phyloP scores from a whole-genome alignment of 2,113 vertebrate species.

The Lepidothrix coronata region DNA sequence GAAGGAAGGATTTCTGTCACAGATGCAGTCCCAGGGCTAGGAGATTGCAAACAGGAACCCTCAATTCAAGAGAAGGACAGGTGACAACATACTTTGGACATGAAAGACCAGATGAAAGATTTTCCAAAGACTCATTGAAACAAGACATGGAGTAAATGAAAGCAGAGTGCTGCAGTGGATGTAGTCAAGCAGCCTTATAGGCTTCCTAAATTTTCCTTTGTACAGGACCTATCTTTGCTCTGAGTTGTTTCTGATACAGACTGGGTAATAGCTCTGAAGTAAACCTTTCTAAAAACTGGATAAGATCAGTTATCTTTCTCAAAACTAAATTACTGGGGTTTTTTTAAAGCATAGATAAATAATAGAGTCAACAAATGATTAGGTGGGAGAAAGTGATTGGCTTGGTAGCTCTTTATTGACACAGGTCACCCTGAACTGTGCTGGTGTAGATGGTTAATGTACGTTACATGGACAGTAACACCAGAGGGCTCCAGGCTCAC shows the following conservation, averaged over 20 bases:
- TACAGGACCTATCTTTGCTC: neutral
- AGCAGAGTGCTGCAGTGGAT: neutral
- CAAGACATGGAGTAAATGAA: neutral
- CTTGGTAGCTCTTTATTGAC: neutral
- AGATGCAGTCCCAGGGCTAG: neutral
- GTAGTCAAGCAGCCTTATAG: neutral
- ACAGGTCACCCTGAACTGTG: neutral
- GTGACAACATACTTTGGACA: neutral
- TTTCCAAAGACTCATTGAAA: neutral
- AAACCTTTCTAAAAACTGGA: neutral
- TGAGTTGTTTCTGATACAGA: neutral
- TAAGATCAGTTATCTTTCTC: neutral
- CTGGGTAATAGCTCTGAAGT: neutral
- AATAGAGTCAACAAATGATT: neutral
- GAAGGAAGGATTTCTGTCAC: neutral
- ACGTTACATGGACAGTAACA: accelerated
- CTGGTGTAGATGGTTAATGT: neutral
- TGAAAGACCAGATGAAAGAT: neutral
- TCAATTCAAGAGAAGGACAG: neutral
- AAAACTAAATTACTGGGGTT: neutral
- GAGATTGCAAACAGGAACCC: neutral
- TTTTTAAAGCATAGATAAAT: neutral
- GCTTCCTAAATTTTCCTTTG: neutral
- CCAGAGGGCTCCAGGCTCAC: slow-evolving; percentile 26
- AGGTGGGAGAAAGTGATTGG: neutral